A percentile compares a stretch with the other conserved stretches of the same genome.
phyloP scores from a whole-genome alignment of 2,113 vertebrate genomes.

The Ceratotherium simum region DNA sequence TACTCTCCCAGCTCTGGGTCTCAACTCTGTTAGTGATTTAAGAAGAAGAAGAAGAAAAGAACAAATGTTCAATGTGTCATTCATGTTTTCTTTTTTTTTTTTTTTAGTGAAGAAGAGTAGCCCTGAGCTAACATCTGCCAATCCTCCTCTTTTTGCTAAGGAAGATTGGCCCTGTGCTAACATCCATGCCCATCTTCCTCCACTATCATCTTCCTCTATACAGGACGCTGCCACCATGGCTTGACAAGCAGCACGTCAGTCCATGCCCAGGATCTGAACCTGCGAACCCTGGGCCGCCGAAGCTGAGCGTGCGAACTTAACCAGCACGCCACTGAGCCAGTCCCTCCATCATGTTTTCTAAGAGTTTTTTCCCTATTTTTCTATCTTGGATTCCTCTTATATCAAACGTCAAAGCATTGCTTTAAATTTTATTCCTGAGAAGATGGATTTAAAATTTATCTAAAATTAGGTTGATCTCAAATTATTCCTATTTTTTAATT shows the following conservation, averaged over 20 bases:
- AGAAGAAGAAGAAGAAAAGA: not conserved
- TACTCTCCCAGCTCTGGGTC: not conserved
- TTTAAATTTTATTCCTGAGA: slow-evolving; percentile 35
- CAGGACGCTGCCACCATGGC: too few relatives aligned
- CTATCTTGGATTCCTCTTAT: not conserved
- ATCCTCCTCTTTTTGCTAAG: too few relatives aligned
- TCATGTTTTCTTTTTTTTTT: slow-evolving; percentile 9
- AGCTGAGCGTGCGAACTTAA: too few relatives aligned
- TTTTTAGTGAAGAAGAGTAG: too few relatives aligned
- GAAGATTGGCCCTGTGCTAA: too few relatives aligned
- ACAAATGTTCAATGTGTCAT: not conserved
- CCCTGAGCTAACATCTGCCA: too few relatives aligned
- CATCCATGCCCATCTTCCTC: too few relatives aligned
- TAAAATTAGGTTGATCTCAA: slow-evolving; percentile 59
- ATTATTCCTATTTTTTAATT: not conserved
- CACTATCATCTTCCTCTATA: too few relatives aligned
- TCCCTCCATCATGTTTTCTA: slow-evolving; percentile 15
- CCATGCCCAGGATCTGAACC: too few relatives aligned
- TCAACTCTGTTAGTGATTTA: not conserved
- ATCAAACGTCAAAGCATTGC: slow-evolving; percentile 32
- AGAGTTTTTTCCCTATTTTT: not conserved
- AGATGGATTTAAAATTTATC: slow-evolving; percentile 32
- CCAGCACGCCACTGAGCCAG: too few relatives aligned
- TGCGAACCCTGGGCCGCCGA: too few relatives aligned
- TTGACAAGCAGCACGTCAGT: too few relatives aligned